Evolutionary conservation across 2,888 invertebrate species (phyloP).

Genomic region (Stenoptilia bipunctidactyla): DNA sequence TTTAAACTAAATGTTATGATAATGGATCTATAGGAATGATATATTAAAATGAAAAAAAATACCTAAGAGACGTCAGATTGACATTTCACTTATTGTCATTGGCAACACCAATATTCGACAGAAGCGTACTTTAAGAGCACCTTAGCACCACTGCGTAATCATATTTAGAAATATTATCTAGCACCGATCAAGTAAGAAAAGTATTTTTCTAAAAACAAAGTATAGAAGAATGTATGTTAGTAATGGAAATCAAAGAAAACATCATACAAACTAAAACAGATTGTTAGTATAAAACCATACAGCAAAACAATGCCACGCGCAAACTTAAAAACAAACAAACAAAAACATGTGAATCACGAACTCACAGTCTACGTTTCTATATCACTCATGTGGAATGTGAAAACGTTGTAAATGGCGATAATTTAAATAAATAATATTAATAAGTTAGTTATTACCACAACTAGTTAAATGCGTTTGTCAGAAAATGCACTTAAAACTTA

Average conservation of each 20-base stretch:
- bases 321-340: conserved; percentile 2
- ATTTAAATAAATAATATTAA: conserved; percentile 18
- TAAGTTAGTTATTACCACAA: conserved; percentile 25
- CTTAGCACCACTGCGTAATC: conserved; percentile 27
- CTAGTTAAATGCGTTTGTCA: conserved; percentile 41
- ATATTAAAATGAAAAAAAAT: conserved; percentile 30
- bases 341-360: not conserved
- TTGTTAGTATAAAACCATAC: conserved; percentile 43
- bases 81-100: conserved; percentile 34
- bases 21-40: too few relatives aligned
- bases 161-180: conserved; percentile 27
- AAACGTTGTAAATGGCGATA: not conserved
- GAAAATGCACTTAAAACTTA: conserved; percentile 18
- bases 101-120: conserved; percentile 28
- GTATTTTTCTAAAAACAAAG: conserved; percentile 23
- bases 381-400: not conserved
- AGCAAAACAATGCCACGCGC: conserved; percentile 19
- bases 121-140: conserved; percentile 36
- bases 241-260: conserved; percentile 34
- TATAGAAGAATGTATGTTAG: conserved; percentile 49
- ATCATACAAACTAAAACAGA: conserved; percentile 34
- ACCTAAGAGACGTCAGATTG: conserved; percentile 48
- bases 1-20: conserved; percentile 7
- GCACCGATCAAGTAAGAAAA: conserved; percentile 38
- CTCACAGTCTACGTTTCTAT: not conserved